phyloP scores from a whole-genome alignment of 2,113 vertebrate species.

The Hymenochirus boettgeri region DNA sequence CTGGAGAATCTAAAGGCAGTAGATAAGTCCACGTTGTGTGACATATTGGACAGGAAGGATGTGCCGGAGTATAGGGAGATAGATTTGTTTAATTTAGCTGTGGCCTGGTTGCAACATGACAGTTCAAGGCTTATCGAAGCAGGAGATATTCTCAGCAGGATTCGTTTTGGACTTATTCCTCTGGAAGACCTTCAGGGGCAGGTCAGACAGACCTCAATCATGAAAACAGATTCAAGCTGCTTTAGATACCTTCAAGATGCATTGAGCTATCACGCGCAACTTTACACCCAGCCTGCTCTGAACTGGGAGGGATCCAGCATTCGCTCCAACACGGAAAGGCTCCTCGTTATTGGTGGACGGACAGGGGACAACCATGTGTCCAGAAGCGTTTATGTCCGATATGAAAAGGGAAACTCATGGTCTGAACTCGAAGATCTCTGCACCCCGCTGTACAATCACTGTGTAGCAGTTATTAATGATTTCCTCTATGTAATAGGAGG shows the following conservation, averaged over 20 bases:
- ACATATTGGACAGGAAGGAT: constrained; percentile 42
- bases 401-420: constrained; percentile 43
- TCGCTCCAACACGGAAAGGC: accelerated
- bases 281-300: constrained; percentile 42
- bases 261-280: constrained; percentile 49
- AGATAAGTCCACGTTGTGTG: constrained; percentile 44
- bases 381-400: constrained; percentile 49
- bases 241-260: constrained; percentile 48
- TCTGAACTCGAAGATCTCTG: constrained; percentile 41
- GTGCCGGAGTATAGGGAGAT: constrained; percentile 26
- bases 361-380: constrained; percentile 31
- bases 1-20: constrained; percentile 34
- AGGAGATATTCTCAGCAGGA: constrained; percentile 12
- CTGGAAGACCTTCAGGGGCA: constrained; percentile 42
- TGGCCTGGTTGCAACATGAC: constrained; percentile 46
- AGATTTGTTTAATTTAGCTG: constrained; percentile 42
- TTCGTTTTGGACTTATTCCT: constrained; percentile 53
- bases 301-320: background rate
- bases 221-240: constrained; percentile 46
- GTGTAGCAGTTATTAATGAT: constrained; percentile 33
- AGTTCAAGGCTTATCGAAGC: background rate
- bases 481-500: constrained; percentile 59
- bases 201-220: constrained; percentile 30
- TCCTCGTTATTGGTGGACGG: constrained; percentile 50
- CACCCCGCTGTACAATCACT: constrained; percentile 55